These are phyloP conservation scores for Zosterops lateralis DNA, from an alignment of 2,113 vertebrate genomes.

Conservation along the genomic window DNA sequence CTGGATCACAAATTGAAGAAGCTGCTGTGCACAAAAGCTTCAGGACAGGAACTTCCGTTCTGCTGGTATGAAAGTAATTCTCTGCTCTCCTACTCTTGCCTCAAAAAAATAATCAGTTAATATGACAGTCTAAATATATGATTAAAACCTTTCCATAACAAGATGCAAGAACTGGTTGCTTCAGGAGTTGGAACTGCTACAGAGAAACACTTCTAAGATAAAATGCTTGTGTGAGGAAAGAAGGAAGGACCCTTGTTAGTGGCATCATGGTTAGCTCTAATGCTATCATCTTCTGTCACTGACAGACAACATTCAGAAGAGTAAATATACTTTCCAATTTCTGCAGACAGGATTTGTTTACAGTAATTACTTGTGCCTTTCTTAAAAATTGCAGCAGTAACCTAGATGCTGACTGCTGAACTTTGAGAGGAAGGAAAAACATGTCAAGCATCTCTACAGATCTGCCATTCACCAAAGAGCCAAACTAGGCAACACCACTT, in stretches of 20 bases:
- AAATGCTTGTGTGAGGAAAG: background rate
- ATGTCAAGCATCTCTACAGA: background rate
- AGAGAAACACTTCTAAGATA: background rate
- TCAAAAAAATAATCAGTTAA: background rate
- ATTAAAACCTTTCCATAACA: background rate
- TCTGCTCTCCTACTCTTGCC: background rate
- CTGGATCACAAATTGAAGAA: background rate
- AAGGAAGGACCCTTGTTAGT: background rate
- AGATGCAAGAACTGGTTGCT: background rate
- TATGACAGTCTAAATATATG: background rate
- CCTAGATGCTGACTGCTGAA: background rate
- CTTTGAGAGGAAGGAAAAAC: background rate
- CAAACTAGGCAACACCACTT: background rate
- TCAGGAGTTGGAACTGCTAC: background rate
- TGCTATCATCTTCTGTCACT: background rate
- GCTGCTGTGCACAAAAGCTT: background rate
- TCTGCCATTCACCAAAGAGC: background rate
- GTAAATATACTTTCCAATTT: fast-evolving
- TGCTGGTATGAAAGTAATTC: background rate
- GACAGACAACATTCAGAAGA: background rate
- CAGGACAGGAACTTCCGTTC: background rate
- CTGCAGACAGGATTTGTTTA: background rate
- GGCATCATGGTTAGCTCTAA: background rate
- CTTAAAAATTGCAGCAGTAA: background rate
- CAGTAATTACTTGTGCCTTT: background rate